Evolutionary conservation across 2,113 vertebrate genomes (phyloP).

Genomic region (Planiliza haematocheilus): DNA sequence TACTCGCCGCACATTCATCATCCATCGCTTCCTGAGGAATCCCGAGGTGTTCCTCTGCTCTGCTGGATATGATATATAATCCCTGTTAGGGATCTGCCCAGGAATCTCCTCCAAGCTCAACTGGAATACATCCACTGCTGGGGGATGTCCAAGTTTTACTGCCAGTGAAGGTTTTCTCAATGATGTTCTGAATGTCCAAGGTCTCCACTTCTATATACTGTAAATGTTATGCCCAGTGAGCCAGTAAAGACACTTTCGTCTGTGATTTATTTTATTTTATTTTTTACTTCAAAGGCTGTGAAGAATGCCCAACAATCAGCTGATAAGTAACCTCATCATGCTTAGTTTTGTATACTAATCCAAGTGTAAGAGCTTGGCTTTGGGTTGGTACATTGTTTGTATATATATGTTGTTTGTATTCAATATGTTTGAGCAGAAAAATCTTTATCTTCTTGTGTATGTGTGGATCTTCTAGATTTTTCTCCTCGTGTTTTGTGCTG

Average conservation of each 20-base stretch:
- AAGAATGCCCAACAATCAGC: too few relatives aligned
- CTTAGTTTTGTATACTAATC: background rate
- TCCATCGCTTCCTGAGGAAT: constrained; percentile 5
- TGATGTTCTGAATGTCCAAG: background rate
- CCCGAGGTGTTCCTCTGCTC: constrained; percentile 9
- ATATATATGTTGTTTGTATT: too few relatives aligned
- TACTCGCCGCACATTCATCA: background rate
- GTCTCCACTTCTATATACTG: too few relatives aligned
- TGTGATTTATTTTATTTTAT: too few relatives aligned
- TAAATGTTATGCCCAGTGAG: too few relatives aligned
- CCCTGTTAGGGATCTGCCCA: constrained; percentile 12
- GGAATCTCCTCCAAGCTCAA: constrained; percentile 1
- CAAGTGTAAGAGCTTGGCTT: background rate
- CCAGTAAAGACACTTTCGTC: too few relatives aligned
- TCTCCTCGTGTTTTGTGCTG: background rate
- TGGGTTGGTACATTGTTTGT: background rate
- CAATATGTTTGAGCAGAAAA: background rate
- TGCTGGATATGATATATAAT: constrained; percentile 24
- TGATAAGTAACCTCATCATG: too few relatives aligned
- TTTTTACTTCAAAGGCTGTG: too few relatives aligned
- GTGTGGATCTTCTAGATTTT: constrained; percentile 1
- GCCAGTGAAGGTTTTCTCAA: background rate
- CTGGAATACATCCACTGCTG: constrained; percentile 8
- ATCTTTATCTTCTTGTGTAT: background rate
- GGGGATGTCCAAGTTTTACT: background rate